Percentiles rank a stretch among this genome's conserved stretches.
Evolutionary conservation across 1,140 invertebrate genomes (phyloP).

Genomic region (Phthorimaea operculella): DNA sequence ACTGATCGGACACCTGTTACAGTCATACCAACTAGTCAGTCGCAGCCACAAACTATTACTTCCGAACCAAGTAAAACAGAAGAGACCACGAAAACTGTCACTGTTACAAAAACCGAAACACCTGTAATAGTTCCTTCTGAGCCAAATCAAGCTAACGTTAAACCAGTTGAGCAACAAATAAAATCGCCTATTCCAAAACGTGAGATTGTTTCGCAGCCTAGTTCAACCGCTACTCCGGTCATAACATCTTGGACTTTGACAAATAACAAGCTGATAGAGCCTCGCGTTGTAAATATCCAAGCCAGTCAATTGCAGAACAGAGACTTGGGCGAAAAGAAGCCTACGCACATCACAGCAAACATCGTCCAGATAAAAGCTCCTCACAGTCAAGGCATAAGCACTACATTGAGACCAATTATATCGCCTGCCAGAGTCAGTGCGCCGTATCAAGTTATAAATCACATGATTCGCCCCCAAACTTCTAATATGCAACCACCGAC

Average conservation of each 20-base stretch:
- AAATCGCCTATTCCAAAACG: constrained; percentile 48
- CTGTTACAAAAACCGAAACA: constrained; percentile 33
- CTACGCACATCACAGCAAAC: constrained; percentile 57
- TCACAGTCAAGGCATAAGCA: constrained; percentile 37
- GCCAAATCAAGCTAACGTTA: constrained; percentile 21
- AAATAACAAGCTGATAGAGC: constrained; percentile 54
- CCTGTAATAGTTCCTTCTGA: constrained; percentile 35
- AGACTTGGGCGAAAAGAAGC: constrained; percentile 51
- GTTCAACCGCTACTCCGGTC: constrained; percentile 67
- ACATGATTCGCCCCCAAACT: constrained; percentile 50
- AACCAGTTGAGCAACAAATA: constrained; percentile 29
- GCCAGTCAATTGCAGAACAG: constrained; percentile 27
- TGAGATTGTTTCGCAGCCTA: constrained; percentile 59
- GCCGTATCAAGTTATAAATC: constrained; percentile 63
- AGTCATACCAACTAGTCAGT: constrained; percentile 51
- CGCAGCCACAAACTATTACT: constrained; percentile 23
- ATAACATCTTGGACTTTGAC: constrained; percentile 66
- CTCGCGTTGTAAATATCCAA: constrained; percentile 46
- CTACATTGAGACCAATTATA: constrained; percentile 41
- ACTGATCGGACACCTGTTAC: constrained; percentile 50
- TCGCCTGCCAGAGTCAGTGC: constrained; percentile 41
- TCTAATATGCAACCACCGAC: constrained; percentile 68
- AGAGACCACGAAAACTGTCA: constrained; percentile 25
- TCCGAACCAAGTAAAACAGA: constrained; percentile 26
- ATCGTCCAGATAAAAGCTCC: constrained; percentile 57